Evolutionary conservation across 2,797 vertebrate genomes (phyloP), one percentile per base, ranked within the genome.

Genomic region (Ara ararauna): DNA sequence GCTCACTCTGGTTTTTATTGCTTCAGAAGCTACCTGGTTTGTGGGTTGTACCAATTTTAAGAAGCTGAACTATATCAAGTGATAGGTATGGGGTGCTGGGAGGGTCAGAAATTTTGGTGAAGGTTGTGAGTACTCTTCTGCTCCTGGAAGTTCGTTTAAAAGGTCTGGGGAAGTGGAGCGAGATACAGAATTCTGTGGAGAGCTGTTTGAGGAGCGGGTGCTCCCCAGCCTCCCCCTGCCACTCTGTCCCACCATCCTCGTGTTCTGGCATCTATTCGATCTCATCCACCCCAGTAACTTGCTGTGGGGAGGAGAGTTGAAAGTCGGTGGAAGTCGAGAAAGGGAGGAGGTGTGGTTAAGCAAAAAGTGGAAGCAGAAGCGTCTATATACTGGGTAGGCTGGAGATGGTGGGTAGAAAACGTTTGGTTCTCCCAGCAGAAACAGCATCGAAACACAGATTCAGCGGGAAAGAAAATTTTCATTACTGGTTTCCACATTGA

Each of bases 1-100:
- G 2, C 0, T 18, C 3, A 0, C 1, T 56, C 0, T 0, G 5
- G 2, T 1, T 16, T 13, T 44, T 75, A 22, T 32, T 27, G 2
- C 1, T 22, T 48, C 2, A 8, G 10, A 12, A 30, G 2, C 1
- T 58, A 3, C 6, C 1, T 44, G 8, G 2, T 30, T 40, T 2
- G 1, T 6, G 6, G 1, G 0, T 6, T 29, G 22, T 1, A 0
- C 2, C 1, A 1, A 1, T 45, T 4, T 18, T 26, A 10, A 26
- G 14, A 3, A 48, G 10, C 1, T 66, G 11, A 44, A 62, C 20
- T 44, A 22, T 3, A 1, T 5, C 5, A 4, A 3, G 1, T 27
- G 5, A 4, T 5, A 38, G 7, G 9, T n/a, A 12, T 3, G 9
- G 2, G 3, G 1, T 1, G 2, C 1, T 2, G 3, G 3, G 12